Evolutionary conservation across 1,140 invertebrate species (phyloP).

Genomic region (Arctopsyche grandis): DNA sequence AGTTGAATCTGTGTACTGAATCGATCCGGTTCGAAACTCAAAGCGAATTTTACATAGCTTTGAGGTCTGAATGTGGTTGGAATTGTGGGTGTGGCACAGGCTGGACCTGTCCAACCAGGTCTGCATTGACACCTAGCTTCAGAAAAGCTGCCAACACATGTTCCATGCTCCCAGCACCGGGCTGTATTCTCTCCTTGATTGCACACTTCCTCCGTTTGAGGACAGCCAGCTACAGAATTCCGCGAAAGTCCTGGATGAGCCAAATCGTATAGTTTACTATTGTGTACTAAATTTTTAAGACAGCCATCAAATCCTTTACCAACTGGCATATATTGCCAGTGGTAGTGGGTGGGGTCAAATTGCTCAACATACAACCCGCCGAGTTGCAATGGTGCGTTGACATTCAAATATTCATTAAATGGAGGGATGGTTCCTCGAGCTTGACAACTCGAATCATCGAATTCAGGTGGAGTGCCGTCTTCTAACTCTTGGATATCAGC

Average conservation of each 20-base stretch:
- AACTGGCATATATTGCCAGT: constrained; percentile 87
- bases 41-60: constrained; percentile 94
- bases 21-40: constrained; percentile 92
- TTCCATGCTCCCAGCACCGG: constrained; percentile 90
- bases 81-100: constrained; percentile 85
- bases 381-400: constrained; percentile 93
- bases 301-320: constrained; percentile 94
- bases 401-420: constrained; percentile 96
- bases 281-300: constrained; percentile 94
- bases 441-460: constrained; percentile 90
- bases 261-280: constrained; percentile 94
- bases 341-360: constrained; percentile 85
- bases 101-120: constrained; percentile 89
- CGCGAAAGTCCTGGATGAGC: constrained; percentile 86
- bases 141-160: constrained; percentile 89
- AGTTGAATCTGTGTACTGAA: constrained; percentile 93
- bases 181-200: constrained; percentile 82
- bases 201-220: constrained; percentile 90
- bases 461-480: constrained; percentile 85
- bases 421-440: constrained; percentile 88
- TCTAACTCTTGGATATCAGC: constrained; percentile 87
- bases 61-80: constrained; percentile 90
- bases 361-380: constrained; percentile 89
- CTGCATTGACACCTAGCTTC: constrained; percentile 91
- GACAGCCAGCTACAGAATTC: constrained; percentile 87